A percentile compares a stretch with the other conserved stretches of the same genome.
Conservation (phyloP, 2,888 invertebrate species). For the Mesorhabditis spiculigera region DNA sequence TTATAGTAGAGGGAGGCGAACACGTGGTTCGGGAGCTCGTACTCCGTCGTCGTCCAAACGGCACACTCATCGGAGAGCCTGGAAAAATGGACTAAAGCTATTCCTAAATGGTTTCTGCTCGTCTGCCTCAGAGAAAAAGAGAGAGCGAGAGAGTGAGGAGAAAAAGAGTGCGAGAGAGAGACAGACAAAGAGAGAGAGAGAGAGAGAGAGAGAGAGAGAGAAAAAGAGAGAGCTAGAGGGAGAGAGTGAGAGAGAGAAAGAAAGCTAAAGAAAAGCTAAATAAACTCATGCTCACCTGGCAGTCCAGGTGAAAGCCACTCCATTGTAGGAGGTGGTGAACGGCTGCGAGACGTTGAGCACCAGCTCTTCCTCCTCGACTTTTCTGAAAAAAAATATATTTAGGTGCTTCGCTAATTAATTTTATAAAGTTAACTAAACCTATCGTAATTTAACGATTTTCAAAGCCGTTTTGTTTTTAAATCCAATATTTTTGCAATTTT, state of each 20-base stretch:
- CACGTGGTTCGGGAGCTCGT: constrained; percentile 25
- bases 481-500: no score
- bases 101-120: constrained; percentile 7
- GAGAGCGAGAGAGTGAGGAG: not conserved
- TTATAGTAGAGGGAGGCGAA: constrained; percentile 53
- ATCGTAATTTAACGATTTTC: not conserved
- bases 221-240: not conserved
- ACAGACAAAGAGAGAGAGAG: not conserved
- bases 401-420: not conserved
- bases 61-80: not conserved
- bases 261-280: not conserved
- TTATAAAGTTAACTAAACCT: not conserved
- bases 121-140: not conserved
- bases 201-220: not conserved
- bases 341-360: constrained; percentile 54
- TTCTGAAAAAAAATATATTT: constrained; percentile 25
- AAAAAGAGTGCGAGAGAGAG: not conserved
- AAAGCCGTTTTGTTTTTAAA: no score
- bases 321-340: constrained; percentile 54
- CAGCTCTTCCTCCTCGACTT: constrained; percentile 44
- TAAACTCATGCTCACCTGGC: constrained; percentile 21
- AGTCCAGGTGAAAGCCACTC: constrained; percentile 56
- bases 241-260: not conserved
- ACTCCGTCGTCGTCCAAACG: not conserved
- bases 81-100: not conserved